These are phyloP conservation scores for Phrynosoma platyrhinos DNA, from an alignment of 2,113 vertebrate species.

Conservation along the genomic window DNA sequence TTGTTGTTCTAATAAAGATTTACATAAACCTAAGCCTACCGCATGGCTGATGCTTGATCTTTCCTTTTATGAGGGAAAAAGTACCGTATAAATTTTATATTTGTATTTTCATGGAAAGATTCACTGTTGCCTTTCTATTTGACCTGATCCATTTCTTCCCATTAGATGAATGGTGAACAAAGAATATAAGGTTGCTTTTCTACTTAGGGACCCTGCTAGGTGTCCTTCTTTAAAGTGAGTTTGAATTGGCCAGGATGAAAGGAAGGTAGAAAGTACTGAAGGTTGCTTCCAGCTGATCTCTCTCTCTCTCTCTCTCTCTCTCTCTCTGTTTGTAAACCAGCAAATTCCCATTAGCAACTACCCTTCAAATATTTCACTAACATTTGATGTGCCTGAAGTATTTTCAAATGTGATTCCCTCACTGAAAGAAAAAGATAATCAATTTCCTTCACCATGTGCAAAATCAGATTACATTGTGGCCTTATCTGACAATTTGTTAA, in stretches of 20 bases:
- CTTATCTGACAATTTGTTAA: conserved; percentile 29
- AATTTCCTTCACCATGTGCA: conserved; percentile 13
- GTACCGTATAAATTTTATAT: background rate
- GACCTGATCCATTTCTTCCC: conserved; percentile 51
- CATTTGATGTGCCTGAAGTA: background rate
- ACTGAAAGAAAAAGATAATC: background rate
- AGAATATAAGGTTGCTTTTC: conserved; percentile 54
- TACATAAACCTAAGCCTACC: conserved; percentile 69
- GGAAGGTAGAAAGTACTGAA: conserved; percentile 18
- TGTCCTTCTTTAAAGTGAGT: conserved; percentile 46
- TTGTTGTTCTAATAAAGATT: conserved; percentile 74
- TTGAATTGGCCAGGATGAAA: background rate
- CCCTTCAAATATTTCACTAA: no score
- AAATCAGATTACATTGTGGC: conserved; percentile 29
- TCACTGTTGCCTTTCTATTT: conserved; percentile 59
- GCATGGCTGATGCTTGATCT: conserved; percentile 64
- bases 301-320: no score
- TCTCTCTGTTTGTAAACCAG: background rate
- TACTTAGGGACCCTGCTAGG: conserved; percentile 40
- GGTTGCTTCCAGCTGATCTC: conserved; percentile 35
- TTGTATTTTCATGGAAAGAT: conserved; percentile 47
- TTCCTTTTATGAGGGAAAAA: conserved; percentile 32
- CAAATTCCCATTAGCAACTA: no score
- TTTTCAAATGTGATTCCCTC: conserved; percentile 13
- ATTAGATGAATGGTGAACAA: conserved; percentile 52